Evolutionary conservation across 2,888 invertebrate genomes (phyloP).

Genomic region (Pandemis heparana): DNA sequence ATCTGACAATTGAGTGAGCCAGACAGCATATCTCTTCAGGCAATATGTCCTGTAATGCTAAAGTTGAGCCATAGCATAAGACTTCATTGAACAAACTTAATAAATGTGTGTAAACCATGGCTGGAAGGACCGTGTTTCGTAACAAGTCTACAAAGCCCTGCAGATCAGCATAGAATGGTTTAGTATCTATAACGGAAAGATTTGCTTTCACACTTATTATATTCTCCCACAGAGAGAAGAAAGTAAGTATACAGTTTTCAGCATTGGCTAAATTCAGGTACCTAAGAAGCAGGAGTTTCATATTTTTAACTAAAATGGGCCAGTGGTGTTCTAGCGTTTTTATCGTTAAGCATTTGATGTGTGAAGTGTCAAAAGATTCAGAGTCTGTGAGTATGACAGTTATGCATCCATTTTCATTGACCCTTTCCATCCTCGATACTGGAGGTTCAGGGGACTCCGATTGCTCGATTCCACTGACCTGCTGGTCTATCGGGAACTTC

Average conservation of each 20-base stretch:
- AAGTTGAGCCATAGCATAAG: slow-evolving; percentile 95
- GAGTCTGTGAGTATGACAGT: slow-evolving; percentile 90
- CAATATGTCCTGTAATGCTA: slow-evolving; percentile 94
- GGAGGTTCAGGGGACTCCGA: slow-evolving; percentile 68
- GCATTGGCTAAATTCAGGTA: slow-evolving; percentile 86
- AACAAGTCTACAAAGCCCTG: slow-evolving; percentile 92
- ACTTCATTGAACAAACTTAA: slow-evolving; percentile 95
- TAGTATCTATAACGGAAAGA: slow-evolving; percentile 94
- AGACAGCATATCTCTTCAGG: slow-evolving; percentile 95
- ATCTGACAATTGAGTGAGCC: slow-evolving; percentile 94
- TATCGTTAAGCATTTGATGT: slow-evolving; percentile 94
- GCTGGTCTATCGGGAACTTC: slow-evolving; percentile 65
- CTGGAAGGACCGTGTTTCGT: slow-evolving; percentile 89
- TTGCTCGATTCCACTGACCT: slow-evolving; percentile 61
- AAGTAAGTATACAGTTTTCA: slow-evolving; percentile 91
- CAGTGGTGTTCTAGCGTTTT: slow-evolving; percentile 94
- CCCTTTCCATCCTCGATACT: slow-evolving; percentile 72
- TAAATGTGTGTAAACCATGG: slow-evolving; percentile 93
- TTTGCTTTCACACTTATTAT: slow-evolving; percentile 96
- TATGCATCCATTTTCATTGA: slow-evolving; percentile 83
- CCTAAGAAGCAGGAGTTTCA: slow-evolving; percentile 85
- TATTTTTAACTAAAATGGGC: slow-evolving; percentile 91
- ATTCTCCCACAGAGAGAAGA: slow-evolving; percentile 94
- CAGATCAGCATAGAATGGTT: slow-evolving; percentile 94
- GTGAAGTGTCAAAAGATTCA: slow-evolving; percentile 93